These are phyloP conservation scores for Clarias magur DNA, from an alignment of 2,113 vertebrate genomes.

Conservation along the genomic window DNA sequence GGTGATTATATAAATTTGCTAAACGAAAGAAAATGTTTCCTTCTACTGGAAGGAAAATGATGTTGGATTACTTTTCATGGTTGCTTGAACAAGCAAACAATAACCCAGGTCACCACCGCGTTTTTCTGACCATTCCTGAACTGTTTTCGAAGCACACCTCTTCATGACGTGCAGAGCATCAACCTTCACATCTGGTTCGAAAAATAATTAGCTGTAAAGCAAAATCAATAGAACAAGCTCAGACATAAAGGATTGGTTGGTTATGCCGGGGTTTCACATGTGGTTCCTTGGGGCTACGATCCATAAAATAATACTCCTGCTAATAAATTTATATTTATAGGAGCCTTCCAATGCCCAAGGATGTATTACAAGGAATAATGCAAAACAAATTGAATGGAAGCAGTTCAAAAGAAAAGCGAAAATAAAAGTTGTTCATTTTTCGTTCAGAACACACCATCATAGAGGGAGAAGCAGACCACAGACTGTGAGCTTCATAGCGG, in stretches of 20 bases:
- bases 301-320: constrained; percentile 23
- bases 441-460: constrained; percentile 22
- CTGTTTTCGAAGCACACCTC: background rate
- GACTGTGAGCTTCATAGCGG: constrained; percentile 40
- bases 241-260: background rate
- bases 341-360: background rate
- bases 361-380: background rate
- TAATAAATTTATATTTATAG: constrained; percentile 7
- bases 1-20: too few species aligned
- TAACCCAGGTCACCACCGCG: too few species aligned
- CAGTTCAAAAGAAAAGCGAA: background rate
- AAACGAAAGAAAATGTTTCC: too few species aligned
- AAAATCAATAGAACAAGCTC: background rate
- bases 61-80: too few species aligned
- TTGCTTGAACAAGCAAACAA: too few species aligned
- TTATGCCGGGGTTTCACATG: background rate
- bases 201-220: background rate
- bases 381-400: background rate
- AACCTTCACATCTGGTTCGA: too few species aligned
- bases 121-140: background rate
- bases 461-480: constrained; percentile 32
- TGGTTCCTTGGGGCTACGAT: background rate
- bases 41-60: too few species aligned
- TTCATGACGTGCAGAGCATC: background rate
- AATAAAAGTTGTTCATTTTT: constrained; percentile 37